Evolutionary conservation across 2,888 invertebrate genomes (phyloP), one percentile per base, ranked within the genome.

Genomic region (Anthophora plumipes): DNA sequence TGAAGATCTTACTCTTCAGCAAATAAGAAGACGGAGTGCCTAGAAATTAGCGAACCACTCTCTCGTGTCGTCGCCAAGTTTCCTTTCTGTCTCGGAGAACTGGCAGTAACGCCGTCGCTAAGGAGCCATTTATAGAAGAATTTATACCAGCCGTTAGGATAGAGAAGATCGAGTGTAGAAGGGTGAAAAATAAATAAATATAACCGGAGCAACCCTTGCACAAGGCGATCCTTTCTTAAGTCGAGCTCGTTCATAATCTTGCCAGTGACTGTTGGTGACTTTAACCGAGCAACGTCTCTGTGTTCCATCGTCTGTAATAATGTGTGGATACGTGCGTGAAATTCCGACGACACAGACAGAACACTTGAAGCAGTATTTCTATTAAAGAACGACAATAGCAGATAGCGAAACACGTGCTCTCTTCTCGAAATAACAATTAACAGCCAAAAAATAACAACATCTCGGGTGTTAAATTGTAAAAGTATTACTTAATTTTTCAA

Each of bases 171-270:
- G 85, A 76, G 77, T 66, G 68, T 69, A 73, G 81, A 86, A 85
- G 85, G 85, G 85, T 85, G 84, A 89, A 88, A 91, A 90, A 91
- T 91, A 91, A 90, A 91, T 91, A 91, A 90, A 89, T 91, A 91
- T 85, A 88, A 85, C 87, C 64, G 80, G 59, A 81, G 87, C 86
- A 88, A 88, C 84, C 83, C 88, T 89, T 82, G 84, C 80, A 52
- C 78, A 54, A 61, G 79, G 88, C 82, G 81, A 85, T 86, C 74
- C 84, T 84, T 90, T 82, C 89, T 79, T 84, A 88, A 87, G 80
- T 83, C 76, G 80, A 84, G 88, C 89, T 91, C 92, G 91, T 92
- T 88, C 91, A 91, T 92, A 92, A 92, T 91, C 87, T 85, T 74
- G 82, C 84, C 83, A 73, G 89, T 86, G 84, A 88, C 92, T 92